Evolutionary conservation across 2,888 invertebrate genomes (phyloP).

Genomic region (Parapristionchus giblindavisi): DNA sequence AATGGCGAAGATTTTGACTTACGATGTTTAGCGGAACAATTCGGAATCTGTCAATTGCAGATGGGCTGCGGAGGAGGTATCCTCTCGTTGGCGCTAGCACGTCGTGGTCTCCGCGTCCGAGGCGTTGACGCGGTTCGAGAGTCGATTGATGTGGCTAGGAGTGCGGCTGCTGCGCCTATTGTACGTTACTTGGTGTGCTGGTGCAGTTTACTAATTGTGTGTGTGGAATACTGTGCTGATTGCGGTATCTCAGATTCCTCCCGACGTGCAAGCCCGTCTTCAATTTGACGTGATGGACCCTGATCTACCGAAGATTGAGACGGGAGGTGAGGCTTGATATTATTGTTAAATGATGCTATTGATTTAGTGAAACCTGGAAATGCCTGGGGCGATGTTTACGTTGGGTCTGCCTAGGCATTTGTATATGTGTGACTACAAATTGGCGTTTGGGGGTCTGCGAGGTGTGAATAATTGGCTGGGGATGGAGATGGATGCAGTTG

Average conservation of each 20-base stretch:
- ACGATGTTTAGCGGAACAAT: too few relatives aligned
- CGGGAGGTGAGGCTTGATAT: conserved; percentile 3
- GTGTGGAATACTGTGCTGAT: background rate
- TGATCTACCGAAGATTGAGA: too few relatives aligned
- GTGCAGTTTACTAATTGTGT: background rate
- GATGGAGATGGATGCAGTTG: too few relatives aligned
- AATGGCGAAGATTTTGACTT: conserved; percentile 70
- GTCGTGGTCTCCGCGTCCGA: conserved; percentile 64
- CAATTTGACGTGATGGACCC: conserved; percentile 64
- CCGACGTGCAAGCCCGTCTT: conserved; percentile 50
- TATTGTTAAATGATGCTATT: too few relatives aligned
- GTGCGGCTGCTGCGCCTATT: background rate
- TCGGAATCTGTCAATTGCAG: conserved; percentile 76
- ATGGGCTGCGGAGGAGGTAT: conserved; percentile 92
- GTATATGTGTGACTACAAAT: background rate
- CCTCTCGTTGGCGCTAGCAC: conserved; percentile 75
- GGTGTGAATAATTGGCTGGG: background rate
- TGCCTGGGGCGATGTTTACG: background rate
- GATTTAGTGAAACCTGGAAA: background rate
- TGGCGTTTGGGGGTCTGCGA: background rate
- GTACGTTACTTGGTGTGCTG: background rate
- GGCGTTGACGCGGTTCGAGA: conserved; percentile 63
- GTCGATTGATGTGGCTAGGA: conserved; percentile 5
- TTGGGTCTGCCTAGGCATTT: background rate
- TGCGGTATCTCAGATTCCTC: background rate